These are phyloP conservation scores for Dascyllus trimaculatus DNA, from an alignment of 2,113 vertebrate genomes.

Conservation along the genomic window DNA sequence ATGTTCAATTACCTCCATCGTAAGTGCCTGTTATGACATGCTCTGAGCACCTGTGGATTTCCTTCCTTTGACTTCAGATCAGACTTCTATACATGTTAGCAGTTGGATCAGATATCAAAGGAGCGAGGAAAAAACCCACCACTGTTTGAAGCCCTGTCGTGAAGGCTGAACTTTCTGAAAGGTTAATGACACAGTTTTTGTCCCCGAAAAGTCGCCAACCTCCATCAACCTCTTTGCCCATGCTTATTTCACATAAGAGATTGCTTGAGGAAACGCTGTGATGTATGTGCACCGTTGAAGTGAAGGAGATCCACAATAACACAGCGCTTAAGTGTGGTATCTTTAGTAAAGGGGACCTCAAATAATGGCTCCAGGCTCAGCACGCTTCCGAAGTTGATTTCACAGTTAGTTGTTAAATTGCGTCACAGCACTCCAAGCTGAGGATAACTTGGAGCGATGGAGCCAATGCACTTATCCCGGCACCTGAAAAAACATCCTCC, in stretches of 20 bases:
- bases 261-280: constrained; percentile 4
- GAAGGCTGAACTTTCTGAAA: constrained; percentile 9
- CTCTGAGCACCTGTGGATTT: constrained; percentile 58
- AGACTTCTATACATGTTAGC: constrained; percentile 18
- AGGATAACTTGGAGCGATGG: constrained; percentile 39
- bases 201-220: constrained; percentile 5
- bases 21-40: constrained; percentile 58
- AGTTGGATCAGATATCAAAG: background rate
- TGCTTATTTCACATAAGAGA: constrained; percentile 22
- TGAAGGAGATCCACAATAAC: constrained; percentile 49
- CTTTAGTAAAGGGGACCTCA: constrained; percentile 20
- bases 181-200: background rate
- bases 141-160: background rate
- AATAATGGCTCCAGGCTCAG: constrained; percentile 26
- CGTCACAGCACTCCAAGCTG: constrained; percentile 47
- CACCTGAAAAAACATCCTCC: constrained; percentile 30
- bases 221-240: background rate
- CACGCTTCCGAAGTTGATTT: constrained; percentile 69
- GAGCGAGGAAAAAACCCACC: background rate
- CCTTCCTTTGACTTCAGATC: constrained; percentile 32
- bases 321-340: constrained; percentile 18
- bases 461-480: constrained; percentile 35
- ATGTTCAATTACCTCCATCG: constrained; percentile 49
- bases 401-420: constrained; percentile 61
- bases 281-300: constrained; percentile 13